phyloP scores from a whole-genome alignment of 2,797 vertebrate species.

The Coendou prehensilis region DNA sequence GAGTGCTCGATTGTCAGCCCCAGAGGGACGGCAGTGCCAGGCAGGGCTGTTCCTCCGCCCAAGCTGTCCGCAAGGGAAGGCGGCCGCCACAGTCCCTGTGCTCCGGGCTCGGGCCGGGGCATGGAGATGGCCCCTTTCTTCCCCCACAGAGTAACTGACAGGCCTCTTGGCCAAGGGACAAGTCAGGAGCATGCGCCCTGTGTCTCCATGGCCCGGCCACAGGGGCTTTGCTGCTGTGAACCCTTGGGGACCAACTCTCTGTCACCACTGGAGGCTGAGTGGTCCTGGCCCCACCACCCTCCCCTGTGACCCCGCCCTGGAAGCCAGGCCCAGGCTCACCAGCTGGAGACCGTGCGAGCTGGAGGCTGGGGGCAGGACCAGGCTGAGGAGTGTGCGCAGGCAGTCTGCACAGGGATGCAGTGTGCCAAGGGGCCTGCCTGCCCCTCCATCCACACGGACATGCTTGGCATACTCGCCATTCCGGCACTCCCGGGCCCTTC shows the following conservation, averaged over 20 bases:
- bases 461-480: not conserved
- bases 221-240: not conserved
- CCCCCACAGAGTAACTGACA: too few relatives aligned
- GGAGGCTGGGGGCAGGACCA: not conserved
- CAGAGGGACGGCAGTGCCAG: not conserved
- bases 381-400: not conserved
- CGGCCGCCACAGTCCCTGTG: not conserved
- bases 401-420: not conserved
- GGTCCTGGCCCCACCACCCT: not conserved
- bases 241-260: not conserved
- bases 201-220: not conserved
- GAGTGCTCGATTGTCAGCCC: constrained; percentile 15
- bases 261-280: not conserved
- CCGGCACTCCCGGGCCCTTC: too few relatives aligned
- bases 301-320: rapidly evolving
- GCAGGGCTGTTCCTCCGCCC: not conserved
- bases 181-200: not conserved
- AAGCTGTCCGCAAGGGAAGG: not conserved
- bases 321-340: not conserved
- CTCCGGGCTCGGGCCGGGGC: not conserved
- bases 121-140: rapidly evolving
- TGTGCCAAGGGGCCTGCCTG: not conserved
- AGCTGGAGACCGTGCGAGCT: not conserved
- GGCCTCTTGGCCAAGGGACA: not conserved
- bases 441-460: not conserved